Percentiles rank a stretch among this genome's conserved stretches.
Evolutionary conservation across 2,888 invertebrate genomes (phyloP).

Genomic region (Gibbula magus): DNA sequence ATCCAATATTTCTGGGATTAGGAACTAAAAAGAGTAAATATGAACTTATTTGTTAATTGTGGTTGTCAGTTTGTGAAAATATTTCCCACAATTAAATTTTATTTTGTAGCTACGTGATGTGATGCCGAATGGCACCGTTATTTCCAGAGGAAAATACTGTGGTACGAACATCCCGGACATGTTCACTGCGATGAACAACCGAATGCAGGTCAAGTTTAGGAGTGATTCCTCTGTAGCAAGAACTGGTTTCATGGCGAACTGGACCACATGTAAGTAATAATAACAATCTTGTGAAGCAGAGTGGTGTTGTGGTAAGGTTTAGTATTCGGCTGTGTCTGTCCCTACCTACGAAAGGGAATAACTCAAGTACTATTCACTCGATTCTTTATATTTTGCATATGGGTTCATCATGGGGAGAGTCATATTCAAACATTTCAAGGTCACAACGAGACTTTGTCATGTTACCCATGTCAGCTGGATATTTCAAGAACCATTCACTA

Average conservation of each 20-base stretch:
- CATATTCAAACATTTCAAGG: too few relatives aligned
- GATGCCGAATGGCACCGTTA: constrained; percentile 50
- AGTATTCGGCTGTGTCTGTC: background rate
- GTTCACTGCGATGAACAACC: constrained; percentile 90
- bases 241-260: constrained; percentile 95
- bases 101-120: constrained; percentile 53
- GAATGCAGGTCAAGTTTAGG: constrained; percentile 92
- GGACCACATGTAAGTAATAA: constrained; percentile 59
- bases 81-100: background rate
- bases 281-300: background rate
- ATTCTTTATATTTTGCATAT: too few relatives aligned
- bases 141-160: constrained; percentile 85
- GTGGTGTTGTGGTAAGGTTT: too few relatives aligned
- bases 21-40: too few relatives aligned
- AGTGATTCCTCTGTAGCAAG: constrained; percentile 96
- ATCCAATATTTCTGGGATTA: too few relatives aligned
- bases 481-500: too few relatives aligned
- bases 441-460: too few relatives aligned
- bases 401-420: too few relatives aligned
- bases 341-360: too few relatives aligned
- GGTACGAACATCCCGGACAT: constrained; percentile 93
- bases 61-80: background rate
- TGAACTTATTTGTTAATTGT: too few relatives aligned
- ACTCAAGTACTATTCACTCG: too few relatives aligned
- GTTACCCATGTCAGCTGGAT: too few relatives aligned